These are phyloP conservation scores for Silvanus unidentatus DNA, from an alignment of 2,888 invertebrate genomes.

Conservation along the genomic window DNA sequence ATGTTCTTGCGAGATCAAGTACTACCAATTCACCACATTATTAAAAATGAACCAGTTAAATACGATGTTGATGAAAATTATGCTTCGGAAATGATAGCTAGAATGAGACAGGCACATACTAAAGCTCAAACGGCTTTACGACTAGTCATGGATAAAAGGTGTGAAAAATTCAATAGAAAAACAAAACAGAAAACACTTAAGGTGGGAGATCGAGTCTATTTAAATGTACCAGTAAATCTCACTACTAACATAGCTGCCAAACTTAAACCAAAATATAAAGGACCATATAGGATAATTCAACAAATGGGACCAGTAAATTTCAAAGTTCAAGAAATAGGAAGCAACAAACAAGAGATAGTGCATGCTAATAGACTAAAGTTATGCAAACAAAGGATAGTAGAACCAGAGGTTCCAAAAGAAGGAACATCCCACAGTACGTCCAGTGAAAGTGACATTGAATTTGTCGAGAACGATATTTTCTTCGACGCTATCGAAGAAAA, in stretches of 20 bases:
- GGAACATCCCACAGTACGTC: too few relatives aligned
- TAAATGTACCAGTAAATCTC: slow-evolving; percentile 1
- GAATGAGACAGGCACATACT: slow-evolving; percentile 6
- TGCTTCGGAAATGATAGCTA: slow-evolving; percentile 5
- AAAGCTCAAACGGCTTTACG: slow-evolving; percentile 2
- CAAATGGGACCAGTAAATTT: slow-evolving; percentile 13
- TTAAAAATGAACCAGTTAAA: slow-evolving; percentile 8
- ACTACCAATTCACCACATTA: slow-evolving; percentile 18
- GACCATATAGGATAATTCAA: slow-evolving; percentile 1
- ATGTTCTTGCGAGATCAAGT: slow-evolving; percentile 22
- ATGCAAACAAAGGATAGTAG: neutral
- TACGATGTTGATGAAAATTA: slow-evolving; percentile 13
- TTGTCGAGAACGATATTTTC: too few relatives aligned
- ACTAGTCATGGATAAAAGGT: neutral
- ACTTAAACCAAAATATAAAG: neutral
- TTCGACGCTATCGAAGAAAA: too few relatives aligned
- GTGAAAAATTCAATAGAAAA: slow-evolving; percentile 1
- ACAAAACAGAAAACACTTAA: slow-evolving; percentile 1
- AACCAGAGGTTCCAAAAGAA: neutral
- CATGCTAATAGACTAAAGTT: slow-evolving; percentile 13
- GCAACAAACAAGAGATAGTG: slow-evolving; percentile 12
- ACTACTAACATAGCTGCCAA: slow-evolving; percentile 1
- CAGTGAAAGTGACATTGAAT: too few relatives aligned
- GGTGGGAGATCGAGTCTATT: slow-evolving; percentile 9
- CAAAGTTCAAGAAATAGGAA: slow-evolving; percentile 11